Evolutionary conservation across 1,140 invertebrate genomes (phyloP), one percentile per base, ranked within the genome.

Genomic region (Phortica variegata): DNA sequence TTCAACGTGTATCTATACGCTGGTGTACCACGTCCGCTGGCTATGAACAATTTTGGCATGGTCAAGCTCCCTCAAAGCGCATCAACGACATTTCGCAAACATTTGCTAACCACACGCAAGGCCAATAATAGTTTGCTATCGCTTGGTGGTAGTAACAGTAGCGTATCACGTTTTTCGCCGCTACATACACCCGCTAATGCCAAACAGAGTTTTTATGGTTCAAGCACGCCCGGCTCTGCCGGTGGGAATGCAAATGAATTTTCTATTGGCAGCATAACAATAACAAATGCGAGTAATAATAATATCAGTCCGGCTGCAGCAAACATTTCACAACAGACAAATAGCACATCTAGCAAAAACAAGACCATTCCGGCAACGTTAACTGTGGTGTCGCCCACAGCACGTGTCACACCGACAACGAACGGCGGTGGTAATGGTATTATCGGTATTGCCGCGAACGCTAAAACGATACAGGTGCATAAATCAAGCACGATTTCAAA

Each of bases 1-100:
- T 73, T 65, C 19, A 73, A 73, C 37, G 55, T 65, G 23, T 69
- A 62, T 40, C 49, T 73, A n/a, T 73, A 73, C 40, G 41, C 65
- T 0, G 60, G 69, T 1, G 31, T 65, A n/a, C 69, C 69, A 1
- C 65, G 69, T 26, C 69, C 69, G 1, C 43, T 73, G 49, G 69
- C 69, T 20, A 54, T 73, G 46, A 73, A 73, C 43, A 70, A 61
- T 3, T 73, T 72, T 26, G 65, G 65, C 0, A 46, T 73, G 36
- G 62, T 72, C 19, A 73, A 73, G 53, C 9, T 73, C 47, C 69
- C 69, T 20, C 61, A 70, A 12, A 60, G 61, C 0, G 44, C 63
- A 53, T 69, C 69, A 12, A 65, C 70, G 6, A 73, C 69, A 3
- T 54, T 73, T 8, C 60, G 70, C 12, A 73, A 73, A 36, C 26